A percentile compares a stretch with the other conserved stretches of the same genome.
These are phyloP conservation scores for Rhodophaea formosa DNA, from an alignment of 2,888 invertebrate species.

Conservation along the genomic window DNA sequence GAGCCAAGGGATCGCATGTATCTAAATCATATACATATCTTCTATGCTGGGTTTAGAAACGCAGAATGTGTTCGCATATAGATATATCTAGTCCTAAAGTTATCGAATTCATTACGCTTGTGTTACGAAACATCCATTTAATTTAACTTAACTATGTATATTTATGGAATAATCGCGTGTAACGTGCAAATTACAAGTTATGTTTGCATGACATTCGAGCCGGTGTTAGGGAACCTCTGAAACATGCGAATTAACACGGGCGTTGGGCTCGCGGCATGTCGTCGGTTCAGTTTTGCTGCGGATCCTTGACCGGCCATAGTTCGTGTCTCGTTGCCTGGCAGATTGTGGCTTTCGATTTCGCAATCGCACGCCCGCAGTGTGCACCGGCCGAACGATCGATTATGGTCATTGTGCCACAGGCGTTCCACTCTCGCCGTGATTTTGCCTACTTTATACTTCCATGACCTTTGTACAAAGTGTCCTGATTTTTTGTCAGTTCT, in stretches of 20 bases:
- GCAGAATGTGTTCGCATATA: no score
- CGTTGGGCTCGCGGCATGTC: neutral
- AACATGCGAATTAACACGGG: neutral
- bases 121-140: neutral
- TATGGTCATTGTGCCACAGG: constrained; percentile 64
- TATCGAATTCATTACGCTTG: neutral
- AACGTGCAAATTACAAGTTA: neutral
- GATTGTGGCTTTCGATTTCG: constrained; percentile 62
- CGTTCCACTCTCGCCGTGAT: constrained; percentile 55
- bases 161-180: constrained; percentile 10
- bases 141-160: neutral
- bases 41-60: no score
- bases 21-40: no score
- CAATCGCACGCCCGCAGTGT: constrained; percentile 51
- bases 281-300: constrained; percentile 29
- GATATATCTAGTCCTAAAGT: neutral
- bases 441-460: constrained; percentile 40
- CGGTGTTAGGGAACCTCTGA: neutral
- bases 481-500: constrained; percentile 34
- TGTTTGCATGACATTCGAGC: neutral
- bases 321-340: constrained; percentile 57
- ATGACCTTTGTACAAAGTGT: constrained; percentile 42
- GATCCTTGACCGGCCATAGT: constrained; percentile 60
- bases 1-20: no score
- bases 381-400: constrained; percentile 52